Conservation (phyloP, 2,797 vertebrate genomes). For the Octomys mimax region DNA sequence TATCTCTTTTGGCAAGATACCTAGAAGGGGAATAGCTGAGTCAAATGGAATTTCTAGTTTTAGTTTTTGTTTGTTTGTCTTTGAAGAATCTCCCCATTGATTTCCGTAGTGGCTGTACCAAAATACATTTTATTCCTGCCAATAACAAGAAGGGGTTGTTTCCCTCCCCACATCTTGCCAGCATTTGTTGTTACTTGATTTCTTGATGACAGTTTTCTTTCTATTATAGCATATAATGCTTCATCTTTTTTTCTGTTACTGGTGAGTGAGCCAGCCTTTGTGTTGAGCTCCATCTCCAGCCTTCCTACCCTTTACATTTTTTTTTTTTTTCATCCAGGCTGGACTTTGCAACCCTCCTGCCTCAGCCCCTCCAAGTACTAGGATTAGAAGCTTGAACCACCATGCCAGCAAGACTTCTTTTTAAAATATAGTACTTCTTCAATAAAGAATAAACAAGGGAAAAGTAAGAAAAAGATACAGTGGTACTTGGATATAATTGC, state of each 20-base stretch:
- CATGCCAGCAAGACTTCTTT: neutral
- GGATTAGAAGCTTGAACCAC: neutral
- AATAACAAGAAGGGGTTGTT: neutral
- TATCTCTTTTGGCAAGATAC: neutral
- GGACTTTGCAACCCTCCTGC: neutral
- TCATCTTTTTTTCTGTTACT: neutral
- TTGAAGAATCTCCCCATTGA: neutral
- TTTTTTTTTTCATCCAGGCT: neutral
- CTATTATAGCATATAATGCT: neutral
- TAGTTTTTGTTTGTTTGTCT: neutral
- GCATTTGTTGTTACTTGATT: neutral
- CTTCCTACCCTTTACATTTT: neutral
- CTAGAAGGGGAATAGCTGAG: neutral
- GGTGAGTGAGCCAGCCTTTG: neutral
- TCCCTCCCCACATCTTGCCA: neutral
- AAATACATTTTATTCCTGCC: neutral
- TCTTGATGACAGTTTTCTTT: neutral
- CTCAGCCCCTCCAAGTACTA: neutral
- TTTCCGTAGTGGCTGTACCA: neutral
- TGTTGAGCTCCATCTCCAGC: neutral
- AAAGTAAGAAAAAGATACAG: neutral
- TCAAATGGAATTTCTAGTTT: neutral
- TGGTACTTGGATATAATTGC: neutral
- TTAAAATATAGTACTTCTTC: constrained; percentile 17
- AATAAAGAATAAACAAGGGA: neutral